phyloP scores from a whole-genome alignment of 2,888 invertebrate species.

The Adela reaumurella region DNA sequence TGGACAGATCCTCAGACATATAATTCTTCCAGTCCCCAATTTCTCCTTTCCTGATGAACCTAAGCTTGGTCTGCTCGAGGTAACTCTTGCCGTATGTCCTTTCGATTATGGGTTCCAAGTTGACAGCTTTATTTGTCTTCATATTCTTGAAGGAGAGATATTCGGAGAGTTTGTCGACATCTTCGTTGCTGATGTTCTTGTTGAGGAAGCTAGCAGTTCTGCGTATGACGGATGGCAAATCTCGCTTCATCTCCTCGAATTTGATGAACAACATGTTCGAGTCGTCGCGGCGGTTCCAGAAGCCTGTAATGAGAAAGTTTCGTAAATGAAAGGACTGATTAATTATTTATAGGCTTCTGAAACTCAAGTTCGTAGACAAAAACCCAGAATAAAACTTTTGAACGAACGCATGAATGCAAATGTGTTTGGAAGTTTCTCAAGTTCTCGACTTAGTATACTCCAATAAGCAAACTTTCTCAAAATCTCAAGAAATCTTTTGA shows the following conservation, averaged over 20 bases:
- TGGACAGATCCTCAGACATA: constrained; percentile 69
- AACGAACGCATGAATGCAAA: too few relatives aligned
- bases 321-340: too few relatives aligned
- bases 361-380: too few relatives aligned
- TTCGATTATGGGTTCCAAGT: constrained; percentile 62
- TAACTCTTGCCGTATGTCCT: constrained; percentile 46
- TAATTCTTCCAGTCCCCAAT: constrained; percentile 79
- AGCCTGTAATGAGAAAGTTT: too few relatives aligned
- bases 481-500: too few relatives aligned
- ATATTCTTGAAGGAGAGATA: constrained; percentile 79
- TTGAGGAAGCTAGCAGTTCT: constrained; percentile 71
- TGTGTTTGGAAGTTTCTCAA: too few relatives aligned
- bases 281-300: constrained; percentile 68
- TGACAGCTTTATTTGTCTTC: constrained; percentile 77
- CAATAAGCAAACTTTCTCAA: too few relatives aligned
- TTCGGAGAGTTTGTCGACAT: constrained; percentile 64
- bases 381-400: too few relatives aligned
- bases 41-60: constrained; percentile 73
- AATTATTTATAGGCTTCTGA: too few relatives aligned
- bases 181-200: constrained; percentile 61
- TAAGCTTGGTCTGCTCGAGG: constrained; percentile 45
- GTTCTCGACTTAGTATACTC: too few relatives aligned
- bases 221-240: constrained; percentile 63
- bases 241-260: constrained; percentile 78
- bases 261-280: constrained; percentile 73